phyloP scores from a whole-genome alignment of 2,113 vertebrate species.

The Salvator merianae region DNA sequence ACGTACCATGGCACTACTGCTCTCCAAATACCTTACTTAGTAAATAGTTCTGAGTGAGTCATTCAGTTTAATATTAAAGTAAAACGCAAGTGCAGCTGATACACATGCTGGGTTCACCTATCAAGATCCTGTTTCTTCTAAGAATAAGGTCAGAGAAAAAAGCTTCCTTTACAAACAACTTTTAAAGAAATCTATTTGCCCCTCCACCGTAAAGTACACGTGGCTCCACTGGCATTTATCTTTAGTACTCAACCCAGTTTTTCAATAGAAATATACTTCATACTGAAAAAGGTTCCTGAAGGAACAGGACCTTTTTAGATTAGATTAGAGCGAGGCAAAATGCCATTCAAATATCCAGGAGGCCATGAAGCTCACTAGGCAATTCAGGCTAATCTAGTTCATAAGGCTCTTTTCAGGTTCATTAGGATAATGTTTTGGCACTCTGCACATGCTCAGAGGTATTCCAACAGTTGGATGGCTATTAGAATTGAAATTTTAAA shows the following conservation, averaged over 20 bases:
- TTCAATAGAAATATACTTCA: background rate
- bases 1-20: slow-evolving; percentile 12
- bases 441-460: too few species aligned
- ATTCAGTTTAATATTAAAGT: slow-evolving; percentile 38
- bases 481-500: too few species aligned
- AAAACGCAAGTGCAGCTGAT: slow-evolving; percentile 31
- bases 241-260: background rate
- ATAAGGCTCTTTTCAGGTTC: too few species aligned
- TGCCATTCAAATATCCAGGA: too few species aligned
- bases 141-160: background rate
- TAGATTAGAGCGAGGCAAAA: background rate
- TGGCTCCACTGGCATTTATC: background rate
- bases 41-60: slow-evolving; percentile 18
- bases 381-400: too few species aligned
- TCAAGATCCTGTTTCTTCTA: background rate
- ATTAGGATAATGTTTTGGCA: too few species aligned
- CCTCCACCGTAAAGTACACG: background rate
- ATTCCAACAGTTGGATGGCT: too few species aligned
- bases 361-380: too few species aligned
- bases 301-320: too few species aligned
- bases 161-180: background rate
- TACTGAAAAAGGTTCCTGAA: background rate
- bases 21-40: slow-evolving; percentile 18
- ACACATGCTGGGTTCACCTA: background rate
- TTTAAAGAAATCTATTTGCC: background rate